A percentile compares a stretch with the other conserved stretches of the same genome.
Evolutionary conservation across 1,140 invertebrate species (phyloP).

Genomic region (Eumeta japonica): DNA sequence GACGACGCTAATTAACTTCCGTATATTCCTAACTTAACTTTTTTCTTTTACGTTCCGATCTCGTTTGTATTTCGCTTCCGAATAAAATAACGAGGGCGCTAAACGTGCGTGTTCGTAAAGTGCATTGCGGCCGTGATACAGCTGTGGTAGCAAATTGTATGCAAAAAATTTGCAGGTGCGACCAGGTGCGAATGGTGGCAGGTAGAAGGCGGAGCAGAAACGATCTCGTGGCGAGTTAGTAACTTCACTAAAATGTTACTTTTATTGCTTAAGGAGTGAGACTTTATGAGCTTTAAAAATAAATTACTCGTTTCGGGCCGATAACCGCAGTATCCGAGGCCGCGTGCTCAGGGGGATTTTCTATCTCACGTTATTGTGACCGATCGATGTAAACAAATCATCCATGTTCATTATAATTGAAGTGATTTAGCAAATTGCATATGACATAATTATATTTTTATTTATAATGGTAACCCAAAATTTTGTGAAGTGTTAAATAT

Average conservation of each 20-base stretch:
- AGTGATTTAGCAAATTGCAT: neutral
- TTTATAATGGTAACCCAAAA: slow-evolving; percentile 1
- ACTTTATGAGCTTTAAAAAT: slow-evolving; percentile 55
- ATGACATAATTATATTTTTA: neutral
- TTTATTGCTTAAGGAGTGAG: slow-evolving; percentile 52
- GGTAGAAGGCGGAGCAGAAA: too few relatives aligned
- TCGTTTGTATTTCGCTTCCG: slow-evolving; percentile 28
- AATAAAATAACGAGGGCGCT: too few relatives aligned
- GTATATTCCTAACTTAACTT: slow-evolving; percentile 56
- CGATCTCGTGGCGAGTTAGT: slow-evolving; percentile 27
- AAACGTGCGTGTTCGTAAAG: too few relatives aligned
- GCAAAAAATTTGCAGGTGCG: too few relatives aligned
- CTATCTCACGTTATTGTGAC: slow-evolving; percentile 34
- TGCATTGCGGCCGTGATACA: too few relatives aligned
- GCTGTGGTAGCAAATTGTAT: too few relatives aligned
- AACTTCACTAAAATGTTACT: slow-evolving; percentile 51
- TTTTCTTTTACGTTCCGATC: slow-evolving; percentile 40
- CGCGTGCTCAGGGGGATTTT: slow-evolving; percentile 43
- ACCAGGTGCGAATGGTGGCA: too few relatives aligned
- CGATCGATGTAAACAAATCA: slow-evolving; percentile 37
- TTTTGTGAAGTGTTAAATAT: slow-evolving; percentile 5
- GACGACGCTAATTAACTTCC: slow-evolving; percentile 55
- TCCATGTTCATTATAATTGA: slow-evolving; percentile 18
- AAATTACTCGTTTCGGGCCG: slow-evolving; percentile 43
- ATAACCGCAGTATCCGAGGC: slow-evolving; percentile 38